These are phyloP conservation scores for Marcusenius ussheri DNA, from an alignment of 2,113 vertebrate genomes.

Conservation along the genomic window DNA sequence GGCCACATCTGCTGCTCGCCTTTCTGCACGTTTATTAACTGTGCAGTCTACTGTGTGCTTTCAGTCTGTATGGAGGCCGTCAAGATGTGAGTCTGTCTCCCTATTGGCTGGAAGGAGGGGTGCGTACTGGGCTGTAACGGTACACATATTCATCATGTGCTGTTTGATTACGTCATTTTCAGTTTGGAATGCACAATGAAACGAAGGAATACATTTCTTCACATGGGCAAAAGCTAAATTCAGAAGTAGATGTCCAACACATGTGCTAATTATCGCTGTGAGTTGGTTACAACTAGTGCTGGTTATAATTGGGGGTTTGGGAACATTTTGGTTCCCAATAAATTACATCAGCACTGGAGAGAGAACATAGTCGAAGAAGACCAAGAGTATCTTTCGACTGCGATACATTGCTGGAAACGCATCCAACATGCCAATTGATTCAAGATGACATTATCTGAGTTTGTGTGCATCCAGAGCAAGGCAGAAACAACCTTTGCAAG, in stretches of 20 bases:
- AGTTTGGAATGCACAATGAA: neutral
- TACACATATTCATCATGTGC: neutral
- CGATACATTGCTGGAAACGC: neutral
- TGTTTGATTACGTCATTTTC: neutral
- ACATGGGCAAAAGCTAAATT: neutral
- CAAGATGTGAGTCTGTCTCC: neutral
- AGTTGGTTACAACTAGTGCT: neutral
- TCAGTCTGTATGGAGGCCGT: neutral
- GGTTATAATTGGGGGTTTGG: neutral
- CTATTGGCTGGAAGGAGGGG: neutral
- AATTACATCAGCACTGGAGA: neutral
- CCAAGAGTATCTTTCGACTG: neutral
- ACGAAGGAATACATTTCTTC: neutral
- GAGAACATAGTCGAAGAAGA: neutral
- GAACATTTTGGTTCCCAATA: neutral
- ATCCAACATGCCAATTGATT: neutral
- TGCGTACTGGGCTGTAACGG: neutral
- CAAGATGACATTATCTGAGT: neutral
- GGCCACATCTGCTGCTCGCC: neutral
- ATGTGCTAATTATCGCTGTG: neutral
- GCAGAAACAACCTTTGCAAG: neutral
- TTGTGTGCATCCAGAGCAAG: neutral
- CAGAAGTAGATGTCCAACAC: neutral
- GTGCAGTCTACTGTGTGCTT: neutral
- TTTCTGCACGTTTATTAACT: neutral